These are phyloP conservation scores for Stenopsyche tienmushanensis DNA, from an alignment of 1,140 invertebrate genomes.

Conservation along the genomic window DNA sequence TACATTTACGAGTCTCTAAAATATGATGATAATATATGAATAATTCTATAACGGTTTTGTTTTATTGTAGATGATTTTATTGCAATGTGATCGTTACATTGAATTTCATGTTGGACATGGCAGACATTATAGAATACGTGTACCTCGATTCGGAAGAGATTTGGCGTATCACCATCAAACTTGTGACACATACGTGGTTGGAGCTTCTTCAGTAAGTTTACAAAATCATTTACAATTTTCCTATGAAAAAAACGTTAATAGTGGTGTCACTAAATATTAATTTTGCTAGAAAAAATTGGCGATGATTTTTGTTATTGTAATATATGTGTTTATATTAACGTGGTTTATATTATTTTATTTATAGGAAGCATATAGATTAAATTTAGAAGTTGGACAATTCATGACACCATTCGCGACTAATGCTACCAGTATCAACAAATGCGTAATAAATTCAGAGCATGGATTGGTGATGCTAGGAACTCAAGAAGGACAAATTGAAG, in stretches of 20 bases:
- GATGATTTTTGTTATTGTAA: constrained; percentile 29
- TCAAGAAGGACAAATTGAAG: constrained; percentile 90
- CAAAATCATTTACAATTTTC: neutral
- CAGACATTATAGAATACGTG: constrained; percentile 84
- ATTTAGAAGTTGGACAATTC: constrained; percentile 94
- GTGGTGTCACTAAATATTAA: too few species aligned
- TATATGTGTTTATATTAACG: neutral
- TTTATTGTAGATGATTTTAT: constrained; percentile 68
- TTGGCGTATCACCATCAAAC: constrained; percentile 87
- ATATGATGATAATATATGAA: constrained; percentile 2
- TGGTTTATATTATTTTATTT: constrained; percentile 24
- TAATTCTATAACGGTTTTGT: constrained; percentile 31
- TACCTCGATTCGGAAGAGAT: constrained; percentile 95
- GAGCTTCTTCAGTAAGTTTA: constrained; percentile 69
- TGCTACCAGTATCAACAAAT: constrained; percentile 79
- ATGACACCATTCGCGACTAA: constrained; percentile 78
- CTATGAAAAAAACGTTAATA: too few species aligned
- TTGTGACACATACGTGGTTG: constrained; percentile 92
- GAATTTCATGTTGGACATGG: constrained; percentile 95
- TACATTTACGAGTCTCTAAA: neutral
- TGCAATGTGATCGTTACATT: constrained; percentile 85
- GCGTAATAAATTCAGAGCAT: constrained; percentile 86
- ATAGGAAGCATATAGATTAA: constrained; percentile 90
- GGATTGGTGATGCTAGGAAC: constrained; percentile 86
- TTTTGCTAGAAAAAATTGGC: neutral